Evolutionary conservation across 2,797 vertebrate genomes (phyloP), one percentile per base, ranked within the genome.

Genomic region (Tinamus major): DNA sequence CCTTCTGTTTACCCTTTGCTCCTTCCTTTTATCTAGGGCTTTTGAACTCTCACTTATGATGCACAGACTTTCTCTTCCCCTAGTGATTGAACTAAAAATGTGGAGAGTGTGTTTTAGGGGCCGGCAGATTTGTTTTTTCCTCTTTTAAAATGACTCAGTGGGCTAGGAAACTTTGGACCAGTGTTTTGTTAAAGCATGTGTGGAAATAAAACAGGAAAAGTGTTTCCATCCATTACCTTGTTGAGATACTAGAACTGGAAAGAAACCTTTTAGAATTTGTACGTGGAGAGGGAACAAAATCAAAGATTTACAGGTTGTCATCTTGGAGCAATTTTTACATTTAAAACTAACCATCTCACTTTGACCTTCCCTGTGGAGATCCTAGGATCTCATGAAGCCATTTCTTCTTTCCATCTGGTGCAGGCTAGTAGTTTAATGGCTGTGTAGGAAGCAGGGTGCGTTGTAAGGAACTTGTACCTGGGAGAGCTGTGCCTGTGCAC

Each of bases 1-100:
- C 49, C 58, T 82, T 94, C 35, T 70, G 19, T 85, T 91, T 91
- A 71, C 64, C 41, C 63, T 93, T 64, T 83, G 63, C 14, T 69
- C 20, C 56, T 77, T 85, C 39, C 31, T 93, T 95, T 96, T 70
- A 63, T 89, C 53, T 82, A 21, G 3, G 12, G 15, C 3, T 75
- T 92, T 68, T 82, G 62, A 89, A 26, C 16, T 83, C 21, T 55
- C 78, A 61, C 18, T 77, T 87, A 15, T 56, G 55, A 42, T 41
- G 9, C 1, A 37, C 1, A 9, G 68, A 19, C 26, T 79, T 77
- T 68, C 44, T 74, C 39, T 88, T 84, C 37, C 37, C 64, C 26
- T 33, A 77, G 56, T 61, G 75, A n/a, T 29, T 69, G 62, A 78
- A 13, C n/a, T 87, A 42, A 14, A 87, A 33, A 35, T 26, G 17